Percentiles rank a stretch among this genome's conserved stretches.
These are phyloP conservation scores for Cryptocheilus praepositus DNA, from an alignment of 2,888 invertebrate genomes.

Conservation along the genomic window DNA sequence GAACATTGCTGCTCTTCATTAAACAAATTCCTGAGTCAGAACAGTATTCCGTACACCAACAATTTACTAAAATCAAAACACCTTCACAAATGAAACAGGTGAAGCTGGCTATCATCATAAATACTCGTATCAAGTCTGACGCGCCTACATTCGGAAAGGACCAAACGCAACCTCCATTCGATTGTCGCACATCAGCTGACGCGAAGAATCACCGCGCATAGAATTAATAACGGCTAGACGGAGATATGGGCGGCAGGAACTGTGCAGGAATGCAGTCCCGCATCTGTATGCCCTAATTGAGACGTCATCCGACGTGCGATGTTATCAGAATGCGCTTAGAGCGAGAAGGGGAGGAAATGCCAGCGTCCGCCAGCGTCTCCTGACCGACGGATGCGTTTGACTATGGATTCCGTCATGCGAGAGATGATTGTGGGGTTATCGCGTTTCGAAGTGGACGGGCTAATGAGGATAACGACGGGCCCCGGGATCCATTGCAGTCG, in stretches of 20 bases:
- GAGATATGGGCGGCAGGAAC: background rate
- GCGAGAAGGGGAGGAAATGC: background rate
- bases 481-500: background rate
- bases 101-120: no score
- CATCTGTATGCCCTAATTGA: slow-evolving; percentile 13
- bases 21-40: no score
- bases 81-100: no score
- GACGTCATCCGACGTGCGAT: slow-evolving; percentile 14
- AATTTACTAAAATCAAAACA: no score
- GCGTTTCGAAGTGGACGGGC: slow-evolving; percentile 19
- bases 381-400: slow-evolving; percentile 11
- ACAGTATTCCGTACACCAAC: no score
- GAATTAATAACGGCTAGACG: slow-evolving; percentile 16
- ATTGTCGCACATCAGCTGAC: no score
- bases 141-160: no score
- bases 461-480: slow-evolving; percentile 34
- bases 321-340: no score
- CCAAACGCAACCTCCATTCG: no score
- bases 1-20: no score
- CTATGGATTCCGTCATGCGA: slow-evolving; percentile 10
- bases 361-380: no score
- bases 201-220: slow-evolving; percentile 1
- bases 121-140: no score
- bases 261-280: slow-evolving; percentile 23
- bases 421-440: slow-evolving; percentile 34